Percentiles rank a stretch among this genome's conserved stretches.
Conservation (phyloP, 2,797 vertebrate species). For the Notoglanidium macrostoma region DNA sequence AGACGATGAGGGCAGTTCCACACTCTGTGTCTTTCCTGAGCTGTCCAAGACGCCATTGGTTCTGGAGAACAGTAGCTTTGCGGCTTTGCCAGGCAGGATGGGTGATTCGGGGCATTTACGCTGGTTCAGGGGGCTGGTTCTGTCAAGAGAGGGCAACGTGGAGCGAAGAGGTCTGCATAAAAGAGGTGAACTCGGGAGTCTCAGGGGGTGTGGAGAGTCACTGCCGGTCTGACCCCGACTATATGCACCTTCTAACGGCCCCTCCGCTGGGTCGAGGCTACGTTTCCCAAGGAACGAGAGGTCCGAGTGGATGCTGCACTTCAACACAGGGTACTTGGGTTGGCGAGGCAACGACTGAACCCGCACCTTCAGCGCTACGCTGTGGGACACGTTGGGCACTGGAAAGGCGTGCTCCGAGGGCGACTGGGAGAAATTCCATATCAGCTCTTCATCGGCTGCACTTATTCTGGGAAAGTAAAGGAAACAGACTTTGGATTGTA, state of each 20-base stretch:
- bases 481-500: background rate
- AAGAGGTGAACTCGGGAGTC: constrained; percentile 73
- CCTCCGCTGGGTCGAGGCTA: constrained; percentile 65
- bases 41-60: constrained; percentile 74
- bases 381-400: constrained; percentile 93
- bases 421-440: constrained; percentile 93
- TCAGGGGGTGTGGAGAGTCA: constrained; percentile 71
- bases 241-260: constrained; percentile 59
- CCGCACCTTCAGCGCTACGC: constrained; percentile 92
- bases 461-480: constrained; percentile 83
- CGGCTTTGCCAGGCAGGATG: constrained; percentile 77
- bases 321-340: constrained; percentile 90
- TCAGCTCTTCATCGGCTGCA: constrained; percentile 90
- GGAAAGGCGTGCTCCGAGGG: constrained; percentile 96
- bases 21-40: constrained; percentile 67
- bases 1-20: constrained; percentile 62
- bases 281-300: constrained; percentile 67
- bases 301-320: constrained; percentile 89
- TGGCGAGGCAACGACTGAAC: constrained; percentile 97
- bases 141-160: constrained; percentile 67
- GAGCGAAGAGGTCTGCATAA: constrained; percentile 61
- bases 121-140: constrained; percentile 66
- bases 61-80: constrained; percentile 80
- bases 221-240: constrained; percentile 66
- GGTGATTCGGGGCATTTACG: constrained; percentile 70